Base-by-base conservation (phyloP, 1,140 invertebrate species). In the Hylaeus anthracinus region DNA sequence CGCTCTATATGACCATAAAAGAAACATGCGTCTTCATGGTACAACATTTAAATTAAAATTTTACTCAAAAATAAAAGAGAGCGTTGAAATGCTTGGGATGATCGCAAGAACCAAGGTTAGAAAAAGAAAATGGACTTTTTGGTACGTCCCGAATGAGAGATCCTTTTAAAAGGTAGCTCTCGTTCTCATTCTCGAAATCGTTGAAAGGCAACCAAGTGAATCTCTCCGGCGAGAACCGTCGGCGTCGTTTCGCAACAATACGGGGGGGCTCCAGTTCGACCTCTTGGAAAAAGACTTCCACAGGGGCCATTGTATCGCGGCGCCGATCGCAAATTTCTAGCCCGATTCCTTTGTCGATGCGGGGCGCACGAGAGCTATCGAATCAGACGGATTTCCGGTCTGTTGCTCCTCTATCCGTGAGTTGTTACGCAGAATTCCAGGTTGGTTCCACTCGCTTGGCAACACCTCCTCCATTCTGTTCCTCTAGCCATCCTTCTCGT, bases 331-430 rank as follows among this genome's bases (percentile, higher is more conserved):
- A 48, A 82, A 86, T 85, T 85, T 86, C 83, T 78, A 82, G 72
- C 45, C 60, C 60, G 81, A 86, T 86, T 86, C 72, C 85, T 86
- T 86, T 86, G 85, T 86, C 79, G 67, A 71, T 63, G 53, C 72
- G 61, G 72, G 14, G 64, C 71, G 79, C 64, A 74, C 70, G 73
- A 82, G 84, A 78, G 85, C 55, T 64, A 87, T 87, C 86, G 85
- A 87, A 88, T 87, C 79, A 69, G 66, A 83, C 83, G 86, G 85
- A 87, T 88, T 87, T 88, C 86, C 86, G 85, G 86, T 88, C 85
- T 76, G 86, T 61, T 87, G 86, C 45, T 80, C 76, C 85, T 79
- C 66, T 86, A 87, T 83, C 83, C 76, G 71, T 55, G 60, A 67
- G 70, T 75, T 64, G 82, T 88, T 85, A 82, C 86, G 79, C 70